Evolutionary conservation across 2,797 vertebrate species (phyloP).

Genomic region (Notoglanidium macrostoma): DNA sequence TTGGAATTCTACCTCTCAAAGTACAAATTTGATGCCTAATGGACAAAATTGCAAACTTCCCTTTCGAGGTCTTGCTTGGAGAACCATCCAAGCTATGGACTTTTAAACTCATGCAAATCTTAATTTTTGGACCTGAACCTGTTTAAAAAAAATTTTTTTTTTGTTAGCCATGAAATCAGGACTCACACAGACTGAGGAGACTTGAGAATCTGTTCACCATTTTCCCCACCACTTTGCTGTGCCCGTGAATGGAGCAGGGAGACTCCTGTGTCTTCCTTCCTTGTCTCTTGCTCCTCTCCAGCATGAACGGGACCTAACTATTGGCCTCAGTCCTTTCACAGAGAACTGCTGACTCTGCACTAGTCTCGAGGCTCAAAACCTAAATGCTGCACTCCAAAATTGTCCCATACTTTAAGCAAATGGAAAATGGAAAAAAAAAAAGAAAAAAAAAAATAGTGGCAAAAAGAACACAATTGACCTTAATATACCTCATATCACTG

Average conservation of each 20-base stretch:
- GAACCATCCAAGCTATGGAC: constrained; percentile 54
- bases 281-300: constrained; percentile 45
- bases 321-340: constrained; percentile 37
- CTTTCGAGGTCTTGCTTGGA: constrained; percentile 57
- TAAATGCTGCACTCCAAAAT: constrained; percentile 72
- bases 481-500: constrained; percentile 86
- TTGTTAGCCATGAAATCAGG: constrained; percentile 41
- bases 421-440: neutral
- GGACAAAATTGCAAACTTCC: constrained; percentile 59
- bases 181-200: constrained; percentile 50
- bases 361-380: constrained; percentile 76
- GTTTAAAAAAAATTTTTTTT: constrained; percentile 7
- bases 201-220: constrained; percentile 16
- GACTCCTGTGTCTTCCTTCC: constrained; percentile 78
- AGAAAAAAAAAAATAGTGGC: constrained; percentile 17
- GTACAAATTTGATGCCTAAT: constrained; percentile 58
- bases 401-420: constrained; percentile 75
- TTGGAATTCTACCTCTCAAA: constrained; percentile 62
- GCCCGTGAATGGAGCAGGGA: constrained; percentile 71
- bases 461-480: constrained; percentile 75
- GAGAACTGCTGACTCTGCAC: constrained; percentile 73
- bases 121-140: constrained; percentile 63
- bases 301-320: constrained; percentile 48
- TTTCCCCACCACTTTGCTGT: constrained; percentile 51
- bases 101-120: constrained; percentile 48